Evolutionary conservation across 2,113 vertebrate species (phyloP).

Genomic region (Clupea harengus): DNA sequence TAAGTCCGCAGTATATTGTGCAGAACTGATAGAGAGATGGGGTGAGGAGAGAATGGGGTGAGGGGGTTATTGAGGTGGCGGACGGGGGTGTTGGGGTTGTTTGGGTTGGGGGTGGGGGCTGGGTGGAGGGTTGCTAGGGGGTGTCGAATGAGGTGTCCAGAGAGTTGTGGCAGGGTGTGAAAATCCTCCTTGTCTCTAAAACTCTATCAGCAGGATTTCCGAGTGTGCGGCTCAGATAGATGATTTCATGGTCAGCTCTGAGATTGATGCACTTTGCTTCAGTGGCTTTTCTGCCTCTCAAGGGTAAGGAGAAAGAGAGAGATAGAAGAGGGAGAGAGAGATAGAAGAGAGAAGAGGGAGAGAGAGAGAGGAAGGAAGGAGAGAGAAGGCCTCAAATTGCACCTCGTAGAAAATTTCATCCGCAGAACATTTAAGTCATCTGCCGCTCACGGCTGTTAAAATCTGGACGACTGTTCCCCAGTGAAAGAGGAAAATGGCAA

Average conservation of each 20-base stretch:
- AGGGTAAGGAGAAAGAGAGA: slow-evolving; percentile 26
- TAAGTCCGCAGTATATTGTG: neutral
- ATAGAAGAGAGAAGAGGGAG: neutral
- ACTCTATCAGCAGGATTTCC: slow-evolving; percentile 39
- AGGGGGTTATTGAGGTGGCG: neutral
- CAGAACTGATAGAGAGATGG: neutral
- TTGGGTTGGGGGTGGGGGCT: neutral
- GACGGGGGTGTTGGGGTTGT: neutral
- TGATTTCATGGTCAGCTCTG: slow-evolving; percentile 40
- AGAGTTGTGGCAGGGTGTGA: neutral
- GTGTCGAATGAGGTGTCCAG: neutral
- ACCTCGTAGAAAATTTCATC: slow-evolving; percentile 39
- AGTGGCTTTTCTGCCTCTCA: slow-evolving; percentile 27
- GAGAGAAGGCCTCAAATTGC: slow-evolving; percentile 36
- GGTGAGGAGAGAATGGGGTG: neutral
- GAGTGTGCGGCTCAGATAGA: neutral
- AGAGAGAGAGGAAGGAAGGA: neutral
- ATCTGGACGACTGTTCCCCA: neutral
- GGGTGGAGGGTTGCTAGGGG: too few relatives aligned
- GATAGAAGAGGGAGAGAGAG: neutral
- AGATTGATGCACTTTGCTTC: slow-evolving; percentile 44
- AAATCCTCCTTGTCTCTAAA: slow-evolving; percentile 28
- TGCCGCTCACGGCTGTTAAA: slow-evolving; percentile 21
- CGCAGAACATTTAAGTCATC: slow-evolving; percentile 19
- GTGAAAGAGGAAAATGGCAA: slow-evolving; percentile 29